Conservation (phyloP, 2,888 invertebrate species). For the Podabrus alpinus region DNA sequence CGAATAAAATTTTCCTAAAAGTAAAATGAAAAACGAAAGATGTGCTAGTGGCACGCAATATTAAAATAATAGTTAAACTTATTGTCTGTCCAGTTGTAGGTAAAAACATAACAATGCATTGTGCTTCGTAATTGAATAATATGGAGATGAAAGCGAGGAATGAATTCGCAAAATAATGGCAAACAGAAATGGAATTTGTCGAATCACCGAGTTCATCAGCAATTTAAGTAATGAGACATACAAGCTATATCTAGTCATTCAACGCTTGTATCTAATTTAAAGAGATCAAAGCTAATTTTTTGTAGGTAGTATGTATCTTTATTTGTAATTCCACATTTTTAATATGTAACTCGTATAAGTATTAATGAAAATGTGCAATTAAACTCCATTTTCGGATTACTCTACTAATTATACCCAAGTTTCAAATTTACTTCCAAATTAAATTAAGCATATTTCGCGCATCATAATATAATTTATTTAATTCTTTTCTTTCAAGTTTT, state of each 20-base stretch:
- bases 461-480: neutral
- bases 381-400: neutral
- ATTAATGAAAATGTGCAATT: neutral
- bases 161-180: conserved; percentile 18
- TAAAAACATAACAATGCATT: conserved; percentile 14
- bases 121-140: conserved; percentile 28
- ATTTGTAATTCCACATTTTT: neutral
- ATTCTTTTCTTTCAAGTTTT: neutral
- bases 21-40: neutral
- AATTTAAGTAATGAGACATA: conserved; percentile 31
- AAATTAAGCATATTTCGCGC: neutral
- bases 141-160: conserved; percentile 18
- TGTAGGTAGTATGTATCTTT: neutral
- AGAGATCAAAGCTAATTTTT: conserved; percentile 8
- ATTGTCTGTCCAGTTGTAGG: conserved; percentile 18
- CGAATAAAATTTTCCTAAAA: neutral
- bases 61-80: conserved; percentile 26
- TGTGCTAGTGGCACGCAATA: conserved; percentile 24
- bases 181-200: conserved; percentile 19
- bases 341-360: neutral
- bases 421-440: neutral
- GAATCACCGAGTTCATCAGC: conserved; percentile 21
- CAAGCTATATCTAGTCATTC: conserved; percentile 9
- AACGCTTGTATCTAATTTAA: conserved; percentile 11
- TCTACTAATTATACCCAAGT: neutral